phyloP scores from a whole-genome alignment of 2,888 invertebrate species.

The Perizoma affinitatum region DNA sequence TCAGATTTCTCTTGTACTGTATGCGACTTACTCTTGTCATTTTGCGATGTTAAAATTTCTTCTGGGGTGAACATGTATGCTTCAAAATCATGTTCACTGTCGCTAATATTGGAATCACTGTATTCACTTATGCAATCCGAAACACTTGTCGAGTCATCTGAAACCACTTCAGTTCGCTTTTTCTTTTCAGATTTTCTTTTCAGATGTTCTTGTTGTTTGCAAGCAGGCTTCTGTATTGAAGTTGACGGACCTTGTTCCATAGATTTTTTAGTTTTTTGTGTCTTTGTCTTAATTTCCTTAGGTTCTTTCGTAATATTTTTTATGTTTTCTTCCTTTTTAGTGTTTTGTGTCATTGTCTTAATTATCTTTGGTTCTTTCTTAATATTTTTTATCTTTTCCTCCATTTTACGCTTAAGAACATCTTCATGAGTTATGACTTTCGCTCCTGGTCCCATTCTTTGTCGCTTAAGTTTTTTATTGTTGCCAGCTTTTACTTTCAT shows the following conservation, averaged over 20 bases:
- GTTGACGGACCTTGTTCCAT: slow-evolving; percentile 22
- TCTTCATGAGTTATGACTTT: slow-evolving; percentile 41
- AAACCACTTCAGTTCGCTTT: slow-evolving; percentile 14
- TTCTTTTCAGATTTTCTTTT: slow-evolving; percentile 17
- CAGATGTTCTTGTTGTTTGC: slow-evolving; percentile 4
- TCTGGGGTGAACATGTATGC: slow-evolving; percentile 4
- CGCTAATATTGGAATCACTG: slow-evolving; percentile 26
- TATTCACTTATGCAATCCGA: slow-evolving; percentile 29
- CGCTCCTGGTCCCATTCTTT: slow-evolving; percentile 37
- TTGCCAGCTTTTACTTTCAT: slow-evolving; percentile 34
- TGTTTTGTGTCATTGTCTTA: no score
- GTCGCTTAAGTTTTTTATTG: slow-evolving; percentile 27
- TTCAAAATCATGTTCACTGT: slow-evolving; percentile 10
- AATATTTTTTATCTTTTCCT: no score
- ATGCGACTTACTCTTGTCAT: slow-evolving; percentile 2
- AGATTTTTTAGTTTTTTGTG: slow-evolving; percentile 12
- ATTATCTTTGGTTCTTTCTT: no score
- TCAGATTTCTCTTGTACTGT: slow-evolving; percentile 8
- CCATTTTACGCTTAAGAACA: slow-evolving; percentile 23
- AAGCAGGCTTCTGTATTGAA: slow-evolving; percentile 17
- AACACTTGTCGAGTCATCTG: slow-evolving; percentile 25
- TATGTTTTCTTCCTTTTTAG: no score
- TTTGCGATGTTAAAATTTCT: background rate
- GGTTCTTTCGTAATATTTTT: slow-evolving; percentile 30
- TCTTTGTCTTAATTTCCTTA: slow-evolving; percentile 18